Evolutionary conservation across 2,888 invertebrate species (phyloP), one percentile per base, ranked within the genome.

Genomic region (Harpalus rufipes): DNA sequence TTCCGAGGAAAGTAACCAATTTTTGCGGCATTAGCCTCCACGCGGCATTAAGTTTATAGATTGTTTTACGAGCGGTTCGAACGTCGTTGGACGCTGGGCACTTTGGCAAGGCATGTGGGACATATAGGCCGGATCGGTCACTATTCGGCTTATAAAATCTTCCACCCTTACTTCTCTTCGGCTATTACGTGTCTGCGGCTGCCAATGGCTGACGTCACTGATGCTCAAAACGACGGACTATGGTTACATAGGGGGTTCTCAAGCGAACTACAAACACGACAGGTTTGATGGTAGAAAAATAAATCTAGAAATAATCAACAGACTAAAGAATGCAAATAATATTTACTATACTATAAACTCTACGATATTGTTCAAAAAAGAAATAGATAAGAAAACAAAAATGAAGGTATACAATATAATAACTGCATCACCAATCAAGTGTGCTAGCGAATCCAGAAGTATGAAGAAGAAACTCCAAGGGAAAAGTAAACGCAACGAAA

Each of bases 101-200:
- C 72, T 58, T 84, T 51, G 63, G 84, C 78, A 51, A 51, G 44
- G 68, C 78, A 44, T 63, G 59, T 84, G 76, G 68, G 68, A 39
- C 81, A 81, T 84, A 61, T 78, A 76, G 63, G 61, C 84, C 51
- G 25, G 78, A 61, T 63, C 76, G 84, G 63, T 51, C 78, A 84
- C 84, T 84, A 84, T 84, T 84, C 78, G 84, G 84, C 84, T 84
- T 84, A 84, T 84, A 84, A 84, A 84, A 84, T 76, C 76, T 78
- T 84, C 84, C 61, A 41, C 80, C 80, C 78, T 61, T 78, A 51
- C 65, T 84, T 78, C 74, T 78, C 74, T 74, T 78, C 32, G 84
- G 84, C 84, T 84, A 84, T 84, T 84, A 84, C 84, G 56, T 78
- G 84, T 65, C 78, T 78, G 76, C 32, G 76, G 72, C 83, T 78